These are phyloP conservation scores for Drosophila orosa DNA, from an alignment of 1,140 invertebrate species.

Conservation along the genomic window DNA sequence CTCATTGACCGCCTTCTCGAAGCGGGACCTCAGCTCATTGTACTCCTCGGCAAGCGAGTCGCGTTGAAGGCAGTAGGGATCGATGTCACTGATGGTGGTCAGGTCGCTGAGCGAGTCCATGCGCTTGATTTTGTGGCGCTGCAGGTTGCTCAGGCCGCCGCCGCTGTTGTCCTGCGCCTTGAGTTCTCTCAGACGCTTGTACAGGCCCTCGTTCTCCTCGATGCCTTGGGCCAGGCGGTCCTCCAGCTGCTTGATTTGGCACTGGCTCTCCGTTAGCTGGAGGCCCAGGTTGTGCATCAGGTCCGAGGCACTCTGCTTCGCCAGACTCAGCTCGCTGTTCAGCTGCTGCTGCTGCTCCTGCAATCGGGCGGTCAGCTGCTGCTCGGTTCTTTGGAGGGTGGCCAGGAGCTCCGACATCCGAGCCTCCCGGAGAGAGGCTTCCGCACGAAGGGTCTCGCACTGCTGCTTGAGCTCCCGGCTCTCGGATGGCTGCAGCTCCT, in stretches of 20 bases:
- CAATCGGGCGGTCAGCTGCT: conserved; percentile 88
- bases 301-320: conserved; percentile 84
- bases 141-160: conserved; percentile 84
- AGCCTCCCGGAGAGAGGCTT: conserved; percentile 87
- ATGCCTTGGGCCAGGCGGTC: conserved; percentile 87
- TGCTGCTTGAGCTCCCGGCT: conserved; percentile 85
- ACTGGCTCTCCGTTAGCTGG: conserved; percentile 76
- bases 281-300: conserved; percentile 72
- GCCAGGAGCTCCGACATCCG: conserved; percentile 89
- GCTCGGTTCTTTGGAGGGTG: conserved; percentile 89
- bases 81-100: conserved; percentile 91
- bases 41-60: conserved; percentile 92
- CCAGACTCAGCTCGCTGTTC: conserved; percentile 80
- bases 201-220: conserved; percentile 91
- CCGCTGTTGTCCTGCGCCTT: conserved; percentile 86
- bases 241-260: conserved; percentile 81
- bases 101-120: conserved; percentile 92
- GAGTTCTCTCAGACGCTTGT: conserved; percentile 88
- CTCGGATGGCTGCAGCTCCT: conserved; percentile 83
- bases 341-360: conserved; percentile 86
- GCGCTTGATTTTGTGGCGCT: conserved; percentile 86
- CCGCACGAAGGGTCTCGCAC: conserved; percentile 88
- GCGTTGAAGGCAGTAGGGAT: conserved; percentile 90
- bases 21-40: conserved; percentile 89
- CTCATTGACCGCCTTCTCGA: conserved; percentile 92